Evolutionary conservation across 2,113 vertebrate species (phyloP), one percentile per base, ranked within the genome.

Genomic region (Chiloscyllium plagiosum): DNA sequence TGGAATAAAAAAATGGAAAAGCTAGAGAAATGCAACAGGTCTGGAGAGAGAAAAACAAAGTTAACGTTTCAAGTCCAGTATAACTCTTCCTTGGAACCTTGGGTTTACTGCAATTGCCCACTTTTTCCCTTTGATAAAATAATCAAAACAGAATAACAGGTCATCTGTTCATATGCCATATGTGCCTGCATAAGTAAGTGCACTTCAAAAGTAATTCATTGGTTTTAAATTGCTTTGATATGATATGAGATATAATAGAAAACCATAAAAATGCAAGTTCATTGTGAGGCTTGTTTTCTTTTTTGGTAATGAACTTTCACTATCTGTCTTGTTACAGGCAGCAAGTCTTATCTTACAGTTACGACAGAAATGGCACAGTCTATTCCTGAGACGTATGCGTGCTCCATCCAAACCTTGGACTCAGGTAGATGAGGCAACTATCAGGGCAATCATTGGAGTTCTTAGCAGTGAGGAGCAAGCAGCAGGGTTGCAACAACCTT

Each of bases 301-400:
- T 6, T 66, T 66, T 93, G 29, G 12, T 89, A 66, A 93, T 93
- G 52, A 12, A 52, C 15, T 86, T 83, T 87, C 50, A 80, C 52
- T n/a, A 33, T 61, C 68, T 61, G 68, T 65, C 52, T 65, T 66
- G 26, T 66, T 97, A 78, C 96, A 99, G 99, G 97, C 97, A 96
- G 98, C 99, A 96, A 97, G 90, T 96, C 97, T 98, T 96, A 96
- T 99, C 96, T 97, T 98, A 69, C 98, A 99, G 95, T 97, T 99
- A 69, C 98, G 98, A 95, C 98, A 99, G 96, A 99, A 99, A 96
- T 99, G 99, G 99, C 98, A 99, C 17, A 98, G 97, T 95, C 97
- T 99, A 96, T 99, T 99, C 97, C 96, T 98, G 96, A 98, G 98
- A 80, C 97, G 98, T 92, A 99, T 99, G 97, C 98, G 97, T 96